These are phyloP conservation scores for Saturnia pavonia DNA, from an alignment of 2,888 invertebrate genomes.

Conservation along the genomic window DNA sequence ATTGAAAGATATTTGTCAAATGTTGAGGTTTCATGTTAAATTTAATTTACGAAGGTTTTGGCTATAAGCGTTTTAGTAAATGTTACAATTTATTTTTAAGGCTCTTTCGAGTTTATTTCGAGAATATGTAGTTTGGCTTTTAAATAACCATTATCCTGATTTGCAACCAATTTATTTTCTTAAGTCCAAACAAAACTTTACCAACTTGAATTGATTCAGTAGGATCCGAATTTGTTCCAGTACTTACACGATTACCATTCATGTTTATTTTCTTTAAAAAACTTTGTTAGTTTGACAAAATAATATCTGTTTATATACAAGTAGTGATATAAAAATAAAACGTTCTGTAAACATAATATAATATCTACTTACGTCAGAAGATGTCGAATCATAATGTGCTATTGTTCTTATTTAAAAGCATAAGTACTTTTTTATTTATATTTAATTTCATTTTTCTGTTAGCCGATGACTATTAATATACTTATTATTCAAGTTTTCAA, in stretches of 20 bases:
- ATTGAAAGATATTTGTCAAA: slow-evolving; percentile 47
- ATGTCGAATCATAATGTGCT: too few relatives aligned
- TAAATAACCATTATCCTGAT: background rate
- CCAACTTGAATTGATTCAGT: background rate
- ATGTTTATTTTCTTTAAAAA: too few relatives aligned
- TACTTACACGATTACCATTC: background rate
- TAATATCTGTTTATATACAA: background rate
- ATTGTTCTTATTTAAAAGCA: too few relatives aligned
- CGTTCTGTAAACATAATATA: too few relatives aligned
- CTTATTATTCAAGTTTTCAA: too few relatives aligned
- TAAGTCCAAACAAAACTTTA: background rate
- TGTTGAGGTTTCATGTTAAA: background rate
- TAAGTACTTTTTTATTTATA: too few relatives aligned
- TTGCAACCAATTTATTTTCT: background rate
- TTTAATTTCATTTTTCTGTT: too few relatives aligned
- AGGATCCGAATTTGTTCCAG: background rate
- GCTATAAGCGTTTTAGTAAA: background rate
- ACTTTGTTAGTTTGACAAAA: background rate
- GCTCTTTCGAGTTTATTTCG: too few relatives aligned
- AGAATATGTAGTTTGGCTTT: background rate
- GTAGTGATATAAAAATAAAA: too few relatives aligned
- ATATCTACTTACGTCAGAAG: too few relatives aligned
- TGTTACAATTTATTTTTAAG: too few relatives aligned
- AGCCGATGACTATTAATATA: too few relatives aligned
- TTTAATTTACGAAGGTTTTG: background rate